Percentiles rank a stretch among this genome's conserved stretches.
phyloP scores from a whole-genome alignment of 2,113 vertebrate genomes.

The Cnemophilus loriae region DNA sequence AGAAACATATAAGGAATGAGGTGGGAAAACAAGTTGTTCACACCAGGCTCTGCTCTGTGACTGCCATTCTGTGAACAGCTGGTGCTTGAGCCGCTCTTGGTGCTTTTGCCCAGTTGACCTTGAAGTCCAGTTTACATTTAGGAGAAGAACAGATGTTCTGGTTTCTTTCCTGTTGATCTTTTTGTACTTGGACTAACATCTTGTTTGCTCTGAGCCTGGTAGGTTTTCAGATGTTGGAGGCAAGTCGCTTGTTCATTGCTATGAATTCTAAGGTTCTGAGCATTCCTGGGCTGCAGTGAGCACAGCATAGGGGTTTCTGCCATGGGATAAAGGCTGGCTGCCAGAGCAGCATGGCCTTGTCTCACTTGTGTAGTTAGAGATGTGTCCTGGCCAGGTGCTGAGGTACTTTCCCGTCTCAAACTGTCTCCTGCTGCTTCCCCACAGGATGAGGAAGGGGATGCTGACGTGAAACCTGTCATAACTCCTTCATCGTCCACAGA shows the following conservation, averaged over 20 bases:
- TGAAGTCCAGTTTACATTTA: neutral
- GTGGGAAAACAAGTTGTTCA: neutral
- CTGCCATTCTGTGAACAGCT: neutral
- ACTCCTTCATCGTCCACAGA: slow-evolving; percentile 48
- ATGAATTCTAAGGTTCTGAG: neutral
- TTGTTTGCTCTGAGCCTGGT: neutral
- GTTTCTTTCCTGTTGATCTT: neutral
- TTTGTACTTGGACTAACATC: neutral
- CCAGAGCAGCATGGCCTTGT: neutral
- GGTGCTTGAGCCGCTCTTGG: neutral
- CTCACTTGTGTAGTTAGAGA: neutral
- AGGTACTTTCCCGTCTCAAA: neutral
- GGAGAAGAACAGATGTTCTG: neutral
- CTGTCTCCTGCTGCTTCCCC: slow-evolving; percentile 26
- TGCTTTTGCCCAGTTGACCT: neutral
- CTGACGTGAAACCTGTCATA: slow-evolving; percentile 6
- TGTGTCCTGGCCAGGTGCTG: neutral
- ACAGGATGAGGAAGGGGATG: slow-evolving; percentile 79
- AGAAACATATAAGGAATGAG: neutral
- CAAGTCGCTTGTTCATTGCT: neutral
- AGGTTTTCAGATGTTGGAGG: neutral
- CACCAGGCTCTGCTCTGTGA: neutral
- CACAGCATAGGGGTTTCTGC: rapidly evolving
- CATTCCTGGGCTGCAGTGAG: neutral
- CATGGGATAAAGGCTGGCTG: neutral